These are phyloP conservation scores for Zygaena filipendulae DNA, from an alignment of 2,888 invertebrate genomes.

Conservation along the genomic window DNA sequence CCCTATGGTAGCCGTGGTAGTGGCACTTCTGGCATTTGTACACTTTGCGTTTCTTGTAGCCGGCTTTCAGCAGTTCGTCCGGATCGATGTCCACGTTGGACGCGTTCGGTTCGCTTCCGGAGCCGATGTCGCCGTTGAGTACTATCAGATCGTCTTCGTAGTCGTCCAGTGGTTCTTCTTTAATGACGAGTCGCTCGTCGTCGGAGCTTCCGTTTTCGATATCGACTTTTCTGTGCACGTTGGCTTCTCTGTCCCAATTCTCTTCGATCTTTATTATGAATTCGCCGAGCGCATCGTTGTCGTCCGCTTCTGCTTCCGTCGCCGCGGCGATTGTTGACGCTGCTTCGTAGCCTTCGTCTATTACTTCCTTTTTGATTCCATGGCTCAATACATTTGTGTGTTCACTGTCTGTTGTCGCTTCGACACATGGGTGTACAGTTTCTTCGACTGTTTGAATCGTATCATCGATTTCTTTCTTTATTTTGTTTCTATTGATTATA, in stretches of 20 bases:
- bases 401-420: too few species aligned
- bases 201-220: neutral
- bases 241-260: neutral
- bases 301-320: conserved; percentile 6
- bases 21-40: conserved; percentile 20
- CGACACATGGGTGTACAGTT: too few species aligned
- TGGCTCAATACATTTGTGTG: too few species aligned
- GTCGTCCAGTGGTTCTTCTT: conserved; percentile 1
- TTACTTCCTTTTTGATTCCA: too few species aligned
- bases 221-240: neutral
- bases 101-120: neutral
- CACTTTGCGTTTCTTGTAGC: conserved; percentile 4
- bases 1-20: conserved; percentile 11
- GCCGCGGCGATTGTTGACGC: too few species aligned
- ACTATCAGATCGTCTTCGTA: conserved; percentile 5
- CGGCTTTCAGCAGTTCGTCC: too few species aligned
- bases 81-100: too few species aligned
- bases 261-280: neutral
- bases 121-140: neutral
- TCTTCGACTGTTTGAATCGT: neutral
- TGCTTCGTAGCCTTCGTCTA: too few species aligned
- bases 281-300: neutral
- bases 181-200: conserved; percentile 7
- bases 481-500: conserved; percentile 1
- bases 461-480: too few species aligned